Evolutionary conservation across 2,797 vertebrate species (phyloP).

Genomic region (Pseudotriccus pelzelni): DNA sequence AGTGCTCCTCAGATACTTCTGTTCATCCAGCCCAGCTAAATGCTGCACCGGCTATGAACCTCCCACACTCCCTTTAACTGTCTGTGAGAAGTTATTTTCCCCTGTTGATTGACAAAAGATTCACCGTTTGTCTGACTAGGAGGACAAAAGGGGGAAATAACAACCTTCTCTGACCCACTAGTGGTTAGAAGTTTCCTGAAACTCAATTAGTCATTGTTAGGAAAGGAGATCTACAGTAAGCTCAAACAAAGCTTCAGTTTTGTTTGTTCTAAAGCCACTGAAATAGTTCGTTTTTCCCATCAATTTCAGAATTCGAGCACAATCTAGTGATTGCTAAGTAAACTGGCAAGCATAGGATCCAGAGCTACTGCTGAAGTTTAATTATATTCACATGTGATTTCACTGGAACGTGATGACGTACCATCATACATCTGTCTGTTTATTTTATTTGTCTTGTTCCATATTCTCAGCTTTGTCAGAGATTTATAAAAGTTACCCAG

Average conservation of each 20-base stretch:
- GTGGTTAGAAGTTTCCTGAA: background rate
- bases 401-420: rapidly evolving
- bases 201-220: background rate
- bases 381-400: background rate
- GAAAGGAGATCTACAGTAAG: background rate
- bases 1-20: background rate
- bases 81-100: background rate
- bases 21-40: background rate
- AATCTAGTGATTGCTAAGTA: background rate
- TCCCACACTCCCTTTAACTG: background rate
- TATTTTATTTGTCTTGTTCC: background rate
- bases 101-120: background rate
- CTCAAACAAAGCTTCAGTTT: too few relatives aligned
- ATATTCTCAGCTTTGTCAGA: background rate
- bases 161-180: background rate
- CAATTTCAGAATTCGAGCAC: background rate
- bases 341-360: background rate
- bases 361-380: background rate
- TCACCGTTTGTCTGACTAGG: background rate
- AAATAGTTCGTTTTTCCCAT: background rate
- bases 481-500: background rate
- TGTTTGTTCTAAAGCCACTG: background rate
- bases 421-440: background rate
- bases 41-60: background rate
- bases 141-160: background rate